Conservation (phyloP, 2,888 invertebrate genomes). For the Hirtodrosophila histrioides region DNA sequence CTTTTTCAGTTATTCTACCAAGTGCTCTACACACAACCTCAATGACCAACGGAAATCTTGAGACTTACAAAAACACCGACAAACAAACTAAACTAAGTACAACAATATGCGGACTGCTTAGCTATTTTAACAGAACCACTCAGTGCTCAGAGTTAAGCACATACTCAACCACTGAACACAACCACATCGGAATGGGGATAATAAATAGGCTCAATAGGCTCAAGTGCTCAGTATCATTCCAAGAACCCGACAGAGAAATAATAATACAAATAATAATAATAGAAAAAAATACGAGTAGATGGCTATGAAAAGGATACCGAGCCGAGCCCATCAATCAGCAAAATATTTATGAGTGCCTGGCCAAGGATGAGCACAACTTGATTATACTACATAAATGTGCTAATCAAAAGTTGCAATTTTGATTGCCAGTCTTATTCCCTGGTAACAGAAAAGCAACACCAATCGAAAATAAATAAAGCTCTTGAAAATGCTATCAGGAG, state of each 20-base stretch:
- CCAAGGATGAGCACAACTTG: slow-evolving; percentile 40
- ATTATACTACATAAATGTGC: slow-evolving; percentile 67
- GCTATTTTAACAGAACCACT: slow-evolving; percentile 52
- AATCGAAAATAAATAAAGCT: slow-evolving; percentile 2
- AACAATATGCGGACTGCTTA: slow-evolving; percentile 33
- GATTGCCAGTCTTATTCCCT: slow-evolving; percentile 40
- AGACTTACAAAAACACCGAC: slow-evolving; percentile 7
- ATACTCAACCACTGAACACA: slow-evolving; percentile 17
- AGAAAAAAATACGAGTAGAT: slow-evolving; percentile 16
- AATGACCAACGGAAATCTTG: slow-evolving; percentile 39
- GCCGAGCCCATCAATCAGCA: slow-evolving; percentile 52
- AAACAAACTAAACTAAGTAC: slow-evolving; percentile 16
- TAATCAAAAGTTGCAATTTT: slow-evolving; percentile 71
- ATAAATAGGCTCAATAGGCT: slow-evolving; percentile 64
- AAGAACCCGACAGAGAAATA: slow-evolving; percentile 31
- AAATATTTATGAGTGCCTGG: slow-evolving; percentile 54
- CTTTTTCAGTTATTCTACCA: slow-evolving; percentile 7
- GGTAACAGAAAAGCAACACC: slow-evolving; percentile 10
- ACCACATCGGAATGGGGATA: slow-evolving; percentile 30
- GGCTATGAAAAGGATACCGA: slow-evolving; percentile 22
- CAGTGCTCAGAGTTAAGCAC: slow-evolving; percentile 27
- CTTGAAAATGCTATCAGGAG: slow-evolving; percentile 49
- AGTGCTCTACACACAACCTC: slow-evolving; percentile 23
- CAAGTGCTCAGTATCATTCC: slow-evolving; percentile 52
- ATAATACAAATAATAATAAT: slow-evolving; percentile 41